A percentile compares a stretch with the other conserved stretches of the same genome.
Conservation (phyloP, 1,140 invertebrate species). For the Drosophila pseudoananassae region DNA sequence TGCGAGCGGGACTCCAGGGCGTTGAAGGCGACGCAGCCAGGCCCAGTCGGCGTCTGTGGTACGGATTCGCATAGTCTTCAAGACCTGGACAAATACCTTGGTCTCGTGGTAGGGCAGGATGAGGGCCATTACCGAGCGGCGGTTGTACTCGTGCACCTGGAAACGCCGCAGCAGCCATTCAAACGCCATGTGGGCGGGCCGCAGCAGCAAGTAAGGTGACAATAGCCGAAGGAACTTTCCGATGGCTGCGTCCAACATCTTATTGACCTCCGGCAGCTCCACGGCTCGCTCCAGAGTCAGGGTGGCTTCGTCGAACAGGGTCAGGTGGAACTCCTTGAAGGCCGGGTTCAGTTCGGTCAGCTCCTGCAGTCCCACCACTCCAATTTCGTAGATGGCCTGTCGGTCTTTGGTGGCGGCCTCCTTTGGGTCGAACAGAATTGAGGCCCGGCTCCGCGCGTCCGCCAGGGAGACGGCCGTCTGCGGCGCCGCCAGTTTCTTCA, state of each 20-base stretch:
- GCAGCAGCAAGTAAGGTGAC: slow-evolving; percentile 94
- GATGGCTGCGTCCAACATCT: slow-evolving; percentile 90
- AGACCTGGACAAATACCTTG: slow-evolving; percentile 92
- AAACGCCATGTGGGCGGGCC: slow-evolving; percentile 93
- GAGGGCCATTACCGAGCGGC: slow-evolving; percentile 90
- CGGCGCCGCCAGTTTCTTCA: slow-evolving; percentile 91
- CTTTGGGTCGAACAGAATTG: slow-evolving; percentile 94
- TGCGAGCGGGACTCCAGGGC: slow-evolving; percentile 89
- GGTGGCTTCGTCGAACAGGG: slow-evolving; percentile 90
- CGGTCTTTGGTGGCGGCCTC: slow-evolving; percentile 94
- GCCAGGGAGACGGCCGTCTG: slow-evolving; percentile 89
- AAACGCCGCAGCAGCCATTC: slow-evolving; percentile 97
- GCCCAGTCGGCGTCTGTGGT: slow-evolving; percentile 88
- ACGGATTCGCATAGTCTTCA: slow-evolving; percentile 90
- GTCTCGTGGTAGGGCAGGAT: slow-evolving; percentile 97
- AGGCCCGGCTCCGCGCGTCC: slow-evolving; percentile 89
- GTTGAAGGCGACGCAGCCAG: slow-evolving; percentile 91
- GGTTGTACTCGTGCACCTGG: slow-evolving; percentile 94
- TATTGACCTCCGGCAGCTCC: slow-evolving; percentile 90
- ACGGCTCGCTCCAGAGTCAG: slow-evolving; percentile 92
- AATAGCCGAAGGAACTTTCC: slow-evolving; percentile 91
- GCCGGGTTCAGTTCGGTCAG: slow-evolving; percentile 88
- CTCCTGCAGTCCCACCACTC: slow-evolving; percentile 92
- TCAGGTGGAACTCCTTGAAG: slow-evolving; percentile 90
- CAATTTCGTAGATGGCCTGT: slow-evolving; percentile 93